A percentile compares a stretch with the other conserved stretches of the same genome.
These are phyloP conservation scores for Osmerus mordax DNA, from an alignment of 2,113 vertebrate species.

Conservation along the genomic window DNA sequence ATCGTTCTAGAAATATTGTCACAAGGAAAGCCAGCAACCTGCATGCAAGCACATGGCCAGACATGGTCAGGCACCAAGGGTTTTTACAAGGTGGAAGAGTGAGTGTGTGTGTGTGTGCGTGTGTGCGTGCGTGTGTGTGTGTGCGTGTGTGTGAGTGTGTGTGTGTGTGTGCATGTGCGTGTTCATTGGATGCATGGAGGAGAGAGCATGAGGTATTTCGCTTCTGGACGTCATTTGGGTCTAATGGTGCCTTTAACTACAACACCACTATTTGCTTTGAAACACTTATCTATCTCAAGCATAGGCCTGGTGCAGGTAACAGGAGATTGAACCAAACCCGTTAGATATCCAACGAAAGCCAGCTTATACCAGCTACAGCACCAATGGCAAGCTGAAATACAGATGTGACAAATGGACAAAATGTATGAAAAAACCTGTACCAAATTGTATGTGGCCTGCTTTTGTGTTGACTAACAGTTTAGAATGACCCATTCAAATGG, in stretches of 20 bases:
- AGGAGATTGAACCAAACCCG: slow-evolving; percentile 22
- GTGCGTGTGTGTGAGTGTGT: no score
- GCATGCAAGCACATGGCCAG: background rate
- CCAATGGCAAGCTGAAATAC: no score
- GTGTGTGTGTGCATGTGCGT: no score
- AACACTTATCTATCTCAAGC: slow-evolving; percentile 30
- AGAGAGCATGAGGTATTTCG: slow-evolving; percentile 9
- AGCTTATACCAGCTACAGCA: no score
- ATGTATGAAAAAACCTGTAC: no score
- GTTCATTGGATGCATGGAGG: background rate
- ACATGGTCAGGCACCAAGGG: background rate
- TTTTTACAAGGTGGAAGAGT: background rate
- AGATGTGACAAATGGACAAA: background rate
- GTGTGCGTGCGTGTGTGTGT: no score
- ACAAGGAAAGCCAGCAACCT: background rate
- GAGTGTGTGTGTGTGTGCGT: no score
- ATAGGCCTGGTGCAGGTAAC: slow-evolving; percentile 10
- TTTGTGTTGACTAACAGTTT: no score
- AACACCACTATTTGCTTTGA: slow-evolving; percentile 19
- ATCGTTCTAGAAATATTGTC: no score
- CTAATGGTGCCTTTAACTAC: slow-evolving; percentile 40
- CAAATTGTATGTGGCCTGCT: no score
- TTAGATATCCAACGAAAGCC: background rate
- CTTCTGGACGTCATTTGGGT: slow-evolving; percentile 21
- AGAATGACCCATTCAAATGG: no score